Evolutionary conservation across 2,797 vertebrate species (phyloP), one percentile per base, ranked within the genome.

Genomic region (Serranus cabrilla): DNA sequence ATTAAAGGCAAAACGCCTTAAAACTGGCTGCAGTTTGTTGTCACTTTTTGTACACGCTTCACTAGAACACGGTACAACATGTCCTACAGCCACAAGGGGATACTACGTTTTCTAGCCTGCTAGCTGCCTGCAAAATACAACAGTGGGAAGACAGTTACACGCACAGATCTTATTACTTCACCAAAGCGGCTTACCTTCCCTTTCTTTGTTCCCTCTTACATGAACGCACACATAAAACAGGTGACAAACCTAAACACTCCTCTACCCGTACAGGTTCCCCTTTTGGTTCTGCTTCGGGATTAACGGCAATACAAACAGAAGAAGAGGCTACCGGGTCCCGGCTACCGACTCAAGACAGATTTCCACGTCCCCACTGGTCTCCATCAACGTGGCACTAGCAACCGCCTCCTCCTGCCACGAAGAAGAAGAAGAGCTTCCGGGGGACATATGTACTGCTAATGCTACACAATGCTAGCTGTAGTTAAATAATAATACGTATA

Each of bases 341-440:
- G 87, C 67, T 82, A 56, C 82, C 65, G 83, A 85, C 77, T 85
- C 79, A 5, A 85, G 77, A 81, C 84, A 76, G 83, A 70, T 85
- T 66, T 95, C 95, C 93, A 95, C 95, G 95, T 95, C 94, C 89
- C 85, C 95, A 96, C 93, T 91, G 92, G 92, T 82, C 94, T 92
- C 94, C 95, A 96, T 95, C 95, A 96, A 96, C 95, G 95, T 96
- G 95, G 95, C 95, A 96, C 87, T 87, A 49, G 83, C 66, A 85
- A 59, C 83, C 69, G 27, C 12, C 75, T 77, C 80, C 93, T 84
- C 91, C 92, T 78, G 47, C 87, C 78, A 76, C 89, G 87, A 90
- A 88, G 89, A 91, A 92, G 83, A 90, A 87, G 8, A 17, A 45
- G 78, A 52, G 5, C 87, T 93, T 93, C 91, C 90, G 91, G 92